Percentiles rank a stretch among this genome's conserved stretches.
phyloP scores from a whole-genome alignment of 2,888 invertebrate species.

The Cataglyphis albicans region DNA sequence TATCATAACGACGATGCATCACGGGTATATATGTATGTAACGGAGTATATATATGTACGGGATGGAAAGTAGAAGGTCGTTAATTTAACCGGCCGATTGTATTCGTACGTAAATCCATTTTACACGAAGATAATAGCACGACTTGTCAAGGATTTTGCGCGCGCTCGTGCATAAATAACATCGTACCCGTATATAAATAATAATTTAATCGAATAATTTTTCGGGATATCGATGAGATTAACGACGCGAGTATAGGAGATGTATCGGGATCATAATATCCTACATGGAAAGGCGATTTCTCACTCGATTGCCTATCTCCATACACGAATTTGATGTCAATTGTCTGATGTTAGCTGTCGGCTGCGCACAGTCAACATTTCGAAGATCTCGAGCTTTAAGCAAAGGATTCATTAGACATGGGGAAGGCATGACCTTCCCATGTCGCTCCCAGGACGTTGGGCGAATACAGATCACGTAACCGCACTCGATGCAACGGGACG shows the following conservation, averaged over 20 bases:
- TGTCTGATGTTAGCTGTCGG: slow-evolving; percentile 45
- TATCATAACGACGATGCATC: slow-evolving; percentile 53
- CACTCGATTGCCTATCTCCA: slow-evolving; percentile 16
- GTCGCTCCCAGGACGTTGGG: slow-evolving; percentile 37
- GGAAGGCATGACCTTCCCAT: slow-evolving; percentile 53
- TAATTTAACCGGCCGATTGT: slow-evolving; percentile 53
- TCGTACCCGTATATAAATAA: neutral
- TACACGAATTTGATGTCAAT: slow-evolving; percentile 25
- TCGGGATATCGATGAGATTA: slow-evolving; percentile 13
- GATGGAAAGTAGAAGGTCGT: slow-evolving; percentile 45
- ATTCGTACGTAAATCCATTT: slow-evolving; percentile 48
- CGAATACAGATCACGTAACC: slow-evolving; percentile 74
- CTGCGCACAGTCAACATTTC: slow-evolving; percentile 23
- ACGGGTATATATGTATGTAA: slow-evolving; percentile 13
- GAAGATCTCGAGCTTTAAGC: slow-evolving; percentile 36
- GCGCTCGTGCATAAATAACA: slow-evolving; percentile 1
- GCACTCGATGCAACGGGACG: slow-evolving; percentile 68
- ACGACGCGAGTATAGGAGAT: slow-evolving; percentile 7
- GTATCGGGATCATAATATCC: slow-evolving; percentile 35
- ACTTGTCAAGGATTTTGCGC: slow-evolving; percentile 42
- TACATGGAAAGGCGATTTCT: slow-evolving; percentile 14
- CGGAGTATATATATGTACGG: neutral
- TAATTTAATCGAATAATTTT: slow-evolving; percentile 44
- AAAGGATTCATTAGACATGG: slow-evolving; percentile 57
- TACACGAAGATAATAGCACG: slow-evolving; percentile 48